Evolutionary conservation across 2,797 vertebrate genomes (phyloP), one percentile per base, ranked within the genome.

Genomic region (Semotilus atromaculatus): DNA sequence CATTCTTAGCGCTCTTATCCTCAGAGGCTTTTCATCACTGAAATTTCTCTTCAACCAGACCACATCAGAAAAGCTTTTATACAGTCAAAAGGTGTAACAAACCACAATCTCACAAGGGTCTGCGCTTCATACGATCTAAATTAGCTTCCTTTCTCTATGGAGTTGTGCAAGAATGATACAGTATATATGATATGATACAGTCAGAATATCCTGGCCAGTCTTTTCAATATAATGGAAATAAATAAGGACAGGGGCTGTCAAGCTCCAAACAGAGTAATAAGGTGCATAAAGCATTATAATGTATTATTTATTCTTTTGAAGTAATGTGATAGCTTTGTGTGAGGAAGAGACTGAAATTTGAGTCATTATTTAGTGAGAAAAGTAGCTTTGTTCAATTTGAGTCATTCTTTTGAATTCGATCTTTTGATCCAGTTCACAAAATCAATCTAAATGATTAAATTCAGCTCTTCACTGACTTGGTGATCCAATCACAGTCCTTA

Each of bases 1-100:
- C 34, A 66, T 73, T 60, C 77, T 72, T 38, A 81, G 58, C 19
- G 58, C 82, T 23, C 70, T 70, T 36, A 38, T 53, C 70, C 81
- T 86, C 43, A 55, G 73, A 81, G 62, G 29, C 45, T 53, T 70
- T 84, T 81, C 55, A 84, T 86, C 66, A 81, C 29, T 48, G 58
- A 51, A 51, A 82, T 67, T 84, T 71, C 34, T 81, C 80, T 86
- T 29, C 66, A 31, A 67, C 43, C 68, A 45, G 51, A 43, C 40
- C 51, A 60, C 53, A 58, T 77, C 43, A 58, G 29, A 83, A 58
- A 45, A 40, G 38, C 76, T 85, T 87, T 87, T 85, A 18, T 58
- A 82, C 23, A 84, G 60, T 5, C 29, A 77, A 51, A 29, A 64
- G 13, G 18, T 66, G 53, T 51, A 75, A 85, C 71, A 75, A 55